phyloP scores from a whole-genome alignment of 2,797 vertebrate genomes.

The Pitangus sulphuratus region DNA sequence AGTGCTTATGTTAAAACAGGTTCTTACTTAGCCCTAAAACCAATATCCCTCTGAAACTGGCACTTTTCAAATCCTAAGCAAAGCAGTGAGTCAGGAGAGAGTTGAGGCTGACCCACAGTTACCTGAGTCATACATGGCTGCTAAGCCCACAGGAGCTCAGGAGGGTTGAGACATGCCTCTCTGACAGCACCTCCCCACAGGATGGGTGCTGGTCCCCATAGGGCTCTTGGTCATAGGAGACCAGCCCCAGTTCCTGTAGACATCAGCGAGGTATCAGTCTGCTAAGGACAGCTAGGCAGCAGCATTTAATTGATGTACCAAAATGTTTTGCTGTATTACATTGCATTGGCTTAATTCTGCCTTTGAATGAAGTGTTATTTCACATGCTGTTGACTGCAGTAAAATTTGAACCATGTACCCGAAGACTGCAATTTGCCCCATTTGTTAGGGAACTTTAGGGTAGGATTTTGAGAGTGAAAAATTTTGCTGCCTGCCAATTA shows the following conservation, averaged over 20 bases:
- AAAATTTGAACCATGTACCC: background rate
- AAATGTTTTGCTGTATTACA: background rate
- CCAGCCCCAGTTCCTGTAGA: background rate
- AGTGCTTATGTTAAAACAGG: background rate
- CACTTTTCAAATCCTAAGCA: background rate
- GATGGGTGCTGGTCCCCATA: background rate
- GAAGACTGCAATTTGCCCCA: background rate
- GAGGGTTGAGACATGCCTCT: background rate
- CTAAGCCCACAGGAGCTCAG: background rate
- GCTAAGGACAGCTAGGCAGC: background rate
- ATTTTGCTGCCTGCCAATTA: slow-evolving; percentile 6
- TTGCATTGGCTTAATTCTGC: background rate
- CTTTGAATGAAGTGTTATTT: background rate
- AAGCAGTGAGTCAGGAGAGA: background rate
- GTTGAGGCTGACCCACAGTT: background rate
- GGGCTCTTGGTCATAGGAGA: background rate
- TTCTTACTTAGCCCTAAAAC: background rate
- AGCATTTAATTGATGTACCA: background rate
- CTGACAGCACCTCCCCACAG: background rate
- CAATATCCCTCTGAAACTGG: background rate
- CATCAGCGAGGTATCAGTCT: background rate
- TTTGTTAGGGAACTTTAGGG: slow-evolving; percentile 1
- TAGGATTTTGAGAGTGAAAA: slow-evolving; percentile 9
- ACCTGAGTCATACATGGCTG: background rate
- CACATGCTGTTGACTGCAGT: background rate